Conservation (phyloP, 2,113 vertebrate species). For the Athene noctua region DNA sequence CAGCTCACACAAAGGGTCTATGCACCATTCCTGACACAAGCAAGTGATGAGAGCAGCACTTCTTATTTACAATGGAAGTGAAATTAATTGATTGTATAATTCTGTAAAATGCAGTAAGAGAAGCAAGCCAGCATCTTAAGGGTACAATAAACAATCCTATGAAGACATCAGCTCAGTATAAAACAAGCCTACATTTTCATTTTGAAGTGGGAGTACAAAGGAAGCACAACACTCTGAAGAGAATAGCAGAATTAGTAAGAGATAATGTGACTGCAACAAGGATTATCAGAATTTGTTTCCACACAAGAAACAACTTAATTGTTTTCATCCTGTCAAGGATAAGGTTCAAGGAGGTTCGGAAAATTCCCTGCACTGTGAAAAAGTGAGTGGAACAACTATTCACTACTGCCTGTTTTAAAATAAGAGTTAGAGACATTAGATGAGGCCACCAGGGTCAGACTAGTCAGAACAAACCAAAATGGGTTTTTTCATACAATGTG, state of each 20-base stretch:
- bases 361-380: not conserved
- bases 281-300: not conserved
- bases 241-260: not conserved
- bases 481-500: not conserved
- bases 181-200: not conserved
- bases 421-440: not conserved
- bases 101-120: not conserved
- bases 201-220: not conserved
- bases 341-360: not conserved
- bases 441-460: not conserved
- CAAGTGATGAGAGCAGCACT: accelerated
- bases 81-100: not conserved
- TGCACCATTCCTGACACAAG: not conserved
- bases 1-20: not conserved
- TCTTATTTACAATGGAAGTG: not conserved
- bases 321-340: not conserved
- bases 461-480: not conserved
- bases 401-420: not conserved
- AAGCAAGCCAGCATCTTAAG: not conserved
- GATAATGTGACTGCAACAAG: not conserved
- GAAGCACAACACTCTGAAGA: not conserved
- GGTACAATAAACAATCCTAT: not conserved
- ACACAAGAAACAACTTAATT: not conserved
- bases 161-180: not conserved
- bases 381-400: not conserved